Evolutionary conservation across 2,113 vertebrate genomes (phyloP).

Genomic region (Urocynchramus pylzowi): DNA sequence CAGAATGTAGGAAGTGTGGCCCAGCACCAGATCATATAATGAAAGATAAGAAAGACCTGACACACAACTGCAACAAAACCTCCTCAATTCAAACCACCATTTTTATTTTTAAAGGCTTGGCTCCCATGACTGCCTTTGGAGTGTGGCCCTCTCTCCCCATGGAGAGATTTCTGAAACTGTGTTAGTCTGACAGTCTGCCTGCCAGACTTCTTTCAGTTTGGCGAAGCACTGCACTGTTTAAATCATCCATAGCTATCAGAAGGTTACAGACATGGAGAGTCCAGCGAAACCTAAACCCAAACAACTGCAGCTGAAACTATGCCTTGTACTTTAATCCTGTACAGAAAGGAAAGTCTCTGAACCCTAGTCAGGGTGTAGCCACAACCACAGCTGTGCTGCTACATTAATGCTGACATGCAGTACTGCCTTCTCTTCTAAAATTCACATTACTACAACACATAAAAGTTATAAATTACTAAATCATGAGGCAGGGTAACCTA

Average conservation of each 20-base stretch:
- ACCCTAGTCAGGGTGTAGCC: constrained; percentile 7
- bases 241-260: constrained; percentile 5
- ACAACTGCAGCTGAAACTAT: constrained; percentile 61
- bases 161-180: background rate
- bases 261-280: background rate
- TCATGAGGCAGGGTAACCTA: background rate
- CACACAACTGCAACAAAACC: background rate
- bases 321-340: constrained; percentile 64
- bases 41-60: background rate
- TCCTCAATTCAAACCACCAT: background rate
- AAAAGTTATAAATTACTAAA: background rate
- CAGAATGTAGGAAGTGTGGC: background rate
- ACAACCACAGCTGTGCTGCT: constrained; percentile 63
- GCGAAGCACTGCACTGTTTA: background rate
- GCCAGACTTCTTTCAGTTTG: constrained; percentile 41
- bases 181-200: background rate
- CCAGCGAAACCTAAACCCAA: constrained; percentile 63
- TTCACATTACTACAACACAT: background rate
- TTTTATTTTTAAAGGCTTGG: background rate
- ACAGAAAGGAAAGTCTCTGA: constrained; percentile 41
- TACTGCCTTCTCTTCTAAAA: background rate
- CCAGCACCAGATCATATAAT: fast-evolving
- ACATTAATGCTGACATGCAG: constrained; percentile 2
- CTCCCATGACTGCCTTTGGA: background rate
- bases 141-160: background rate